Evolutionary conservation across 2,888 invertebrate species (phyloP), one percentile per base, ranked within the genome.

Genomic region (Carcina quercana): DNA sequence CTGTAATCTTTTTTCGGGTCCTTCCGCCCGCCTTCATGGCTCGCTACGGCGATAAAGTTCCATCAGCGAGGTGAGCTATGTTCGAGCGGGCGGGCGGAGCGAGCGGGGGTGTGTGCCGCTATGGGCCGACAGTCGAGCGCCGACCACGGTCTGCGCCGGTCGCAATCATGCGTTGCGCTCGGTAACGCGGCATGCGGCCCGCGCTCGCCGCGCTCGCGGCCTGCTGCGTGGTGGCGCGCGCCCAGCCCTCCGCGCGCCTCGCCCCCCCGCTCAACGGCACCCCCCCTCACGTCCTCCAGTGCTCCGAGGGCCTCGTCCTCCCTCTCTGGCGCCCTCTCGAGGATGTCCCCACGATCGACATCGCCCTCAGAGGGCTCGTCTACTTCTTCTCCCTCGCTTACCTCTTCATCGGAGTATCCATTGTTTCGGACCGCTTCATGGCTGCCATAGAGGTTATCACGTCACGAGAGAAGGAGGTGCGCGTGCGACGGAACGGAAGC

Each of bases 371-470:
- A 15, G 98, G 98, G 25, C 58, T 92, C 42, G 90, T 96, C 40
- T 99, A 99, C 83, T 96, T 98, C 82, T 50, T 95, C 30, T 82
- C 89, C 27, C 89, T 99, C 73, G 85, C 94, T 55, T 99, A 98
- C 74, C 89, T 98, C 68, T 99, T 99, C 85, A 94, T 99, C 64
- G 99, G 99, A 34, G 98, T 99, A 26, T 98, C 98, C 50, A 98
- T 99, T 70, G 94, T 98, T 46, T 97, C 98, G 49, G 99, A 99
- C 72, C 91, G 98, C 37, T 99, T 99, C 84, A 99, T 99, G 99
- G 96, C 97, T 24, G 94, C 98, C 55, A 99, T 99, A 68, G 99
- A 99, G 87, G 97, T 97, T 48, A 99, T 99, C 70, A 99, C 98
- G 31, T 97, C 98, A 0, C 93, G 97, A 69, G 98, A 99, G 72